Conservation (phyloP, 2,797 vertebrate species). For the Microchirus variegatus region DNA sequence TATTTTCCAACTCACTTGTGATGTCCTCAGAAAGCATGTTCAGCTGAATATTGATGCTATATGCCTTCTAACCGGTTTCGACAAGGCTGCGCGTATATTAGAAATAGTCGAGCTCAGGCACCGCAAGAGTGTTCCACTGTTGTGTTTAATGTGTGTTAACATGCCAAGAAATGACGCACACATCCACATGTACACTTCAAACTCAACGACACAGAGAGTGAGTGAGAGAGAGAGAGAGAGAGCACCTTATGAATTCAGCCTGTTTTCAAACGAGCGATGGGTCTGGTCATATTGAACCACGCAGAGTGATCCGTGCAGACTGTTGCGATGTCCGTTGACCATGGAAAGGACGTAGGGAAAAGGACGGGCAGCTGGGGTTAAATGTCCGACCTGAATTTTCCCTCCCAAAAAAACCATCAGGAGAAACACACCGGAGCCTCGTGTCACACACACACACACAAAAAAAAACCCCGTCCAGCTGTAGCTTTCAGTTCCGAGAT, state of each 20-base stretch:
- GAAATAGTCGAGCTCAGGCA: constrained; percentile 52
- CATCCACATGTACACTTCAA: constrained; percentile 42
- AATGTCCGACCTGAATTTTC: constrained; percentile 65
- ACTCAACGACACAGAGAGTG: no score
- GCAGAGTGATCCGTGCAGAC: no score
- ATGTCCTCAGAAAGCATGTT: constrained; percentile 69
- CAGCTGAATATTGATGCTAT: constrained; percentile 50
- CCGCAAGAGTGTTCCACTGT: constrained; percentile 56
- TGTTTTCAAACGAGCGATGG: constrained; percentile 26
- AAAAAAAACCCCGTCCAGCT: constrained; percentile 28
- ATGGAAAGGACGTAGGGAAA: constrained; percentile 73
- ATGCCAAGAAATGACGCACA: constrained; percentile 56
- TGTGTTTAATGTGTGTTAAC: constrained; percentile 53
- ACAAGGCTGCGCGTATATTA: constrained; percentile 40
- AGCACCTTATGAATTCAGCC: constrained; percentile 47
- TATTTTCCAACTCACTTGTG: constrained; percentile 56
- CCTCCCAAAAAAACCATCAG: constrained; percentile 20
- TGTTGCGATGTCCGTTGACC: constrained; percentile 6
- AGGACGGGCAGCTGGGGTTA: constrained; percentile 38
- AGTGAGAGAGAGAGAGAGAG: no score
- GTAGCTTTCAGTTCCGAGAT: constrained; percentile 48
- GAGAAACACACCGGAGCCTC: constrained; percentile 18
- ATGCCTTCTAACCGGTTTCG: constrained; percentile 56
- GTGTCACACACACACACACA: not conserved
- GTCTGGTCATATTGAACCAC: no score